phyloP scores from a whole-genome alignment of 2,113 vertebrate species.

The Aix galericulata region DNA sequence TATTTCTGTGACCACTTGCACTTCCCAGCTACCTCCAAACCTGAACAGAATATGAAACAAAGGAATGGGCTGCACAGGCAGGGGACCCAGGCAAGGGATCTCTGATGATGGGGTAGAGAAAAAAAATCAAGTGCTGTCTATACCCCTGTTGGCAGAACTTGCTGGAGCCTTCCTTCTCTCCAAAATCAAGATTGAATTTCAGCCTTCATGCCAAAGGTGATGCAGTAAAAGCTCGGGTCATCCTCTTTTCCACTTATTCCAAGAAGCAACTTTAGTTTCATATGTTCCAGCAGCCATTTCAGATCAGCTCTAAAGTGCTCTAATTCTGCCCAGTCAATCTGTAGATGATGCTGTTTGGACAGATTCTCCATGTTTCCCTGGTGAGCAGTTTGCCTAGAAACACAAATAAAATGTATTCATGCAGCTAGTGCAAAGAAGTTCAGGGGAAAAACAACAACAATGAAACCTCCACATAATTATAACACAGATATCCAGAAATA shows the following conservation, averaged over 20 bases:
- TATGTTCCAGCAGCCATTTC: background rate
- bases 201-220: background rate
- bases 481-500: background rate
- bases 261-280: background rate
- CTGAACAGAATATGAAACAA: background rate
- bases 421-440: background rate
- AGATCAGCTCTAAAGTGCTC: background rate
- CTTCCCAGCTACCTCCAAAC: background rate
- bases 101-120: background rate
- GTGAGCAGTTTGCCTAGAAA: background rate
- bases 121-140: fast-evolving
- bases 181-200: background rate
- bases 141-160: background rate
- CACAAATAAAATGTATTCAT: background rate
- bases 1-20: background rate
- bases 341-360: background rate
- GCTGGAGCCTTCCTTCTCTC: background rate
- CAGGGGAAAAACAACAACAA: background rate
- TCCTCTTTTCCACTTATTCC: background rate
- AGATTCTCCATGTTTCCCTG: background rate
- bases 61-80: background rate
- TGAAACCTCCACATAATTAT: background rate
- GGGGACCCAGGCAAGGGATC: background rate
- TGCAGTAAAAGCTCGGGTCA: background rate
- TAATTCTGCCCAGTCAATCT: background rate